Evolutionary conservation across 1,140 invertebrate species (phyloP).

Genomic region (Aricia agestis): DNA sequence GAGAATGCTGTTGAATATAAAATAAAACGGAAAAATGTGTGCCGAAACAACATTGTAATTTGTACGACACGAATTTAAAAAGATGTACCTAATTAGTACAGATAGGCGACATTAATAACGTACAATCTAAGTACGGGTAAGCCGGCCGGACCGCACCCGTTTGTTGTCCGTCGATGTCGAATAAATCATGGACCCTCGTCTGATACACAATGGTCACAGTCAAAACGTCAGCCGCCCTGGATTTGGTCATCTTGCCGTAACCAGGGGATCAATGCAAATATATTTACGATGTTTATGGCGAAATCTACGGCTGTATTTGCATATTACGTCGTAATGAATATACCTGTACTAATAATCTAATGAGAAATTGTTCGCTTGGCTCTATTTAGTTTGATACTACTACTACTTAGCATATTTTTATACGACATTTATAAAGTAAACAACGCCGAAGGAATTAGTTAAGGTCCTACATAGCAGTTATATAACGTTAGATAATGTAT

Average conservation of each 20-base stretch:
- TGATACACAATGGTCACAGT: constrained; percentile 55
- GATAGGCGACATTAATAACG: constrained; percentile 32
- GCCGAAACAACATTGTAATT: neutral
- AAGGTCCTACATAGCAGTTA: too few relatives aligned
- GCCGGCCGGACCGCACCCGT: constrained; percentile 38
- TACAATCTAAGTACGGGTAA: constrained; percentile 31
- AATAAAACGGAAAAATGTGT: too few relatives aligned
- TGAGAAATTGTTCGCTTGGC: neutral
- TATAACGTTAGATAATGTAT: too few relatives aligned
- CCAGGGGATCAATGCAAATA: constrained; percentile 28
- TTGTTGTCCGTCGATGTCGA: constrained; percentile 50
- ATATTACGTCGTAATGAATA: neutral
- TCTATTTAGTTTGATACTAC: neutral
- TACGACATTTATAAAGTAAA: too few relatives aligned
- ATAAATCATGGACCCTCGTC: constrained; percentile 65
- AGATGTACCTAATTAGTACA: constrained; percentile 24
- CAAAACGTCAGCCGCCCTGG: constrained; percentile 46
- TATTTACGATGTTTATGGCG: constrained; percentile 13
- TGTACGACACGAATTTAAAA: constrained; percentile 10
- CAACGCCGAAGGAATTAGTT: too few relatives aligned
- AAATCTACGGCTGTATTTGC: neutral
- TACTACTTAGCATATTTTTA: too few relatives aligned
- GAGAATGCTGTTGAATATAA: too few relatives aligned
- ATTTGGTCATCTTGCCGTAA: constrained; percentile 26
- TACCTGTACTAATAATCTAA: neutral